Conservation (phyloP, 2,888 invertebrate genomes). For the Digitonthophagus gazella region DNA sequence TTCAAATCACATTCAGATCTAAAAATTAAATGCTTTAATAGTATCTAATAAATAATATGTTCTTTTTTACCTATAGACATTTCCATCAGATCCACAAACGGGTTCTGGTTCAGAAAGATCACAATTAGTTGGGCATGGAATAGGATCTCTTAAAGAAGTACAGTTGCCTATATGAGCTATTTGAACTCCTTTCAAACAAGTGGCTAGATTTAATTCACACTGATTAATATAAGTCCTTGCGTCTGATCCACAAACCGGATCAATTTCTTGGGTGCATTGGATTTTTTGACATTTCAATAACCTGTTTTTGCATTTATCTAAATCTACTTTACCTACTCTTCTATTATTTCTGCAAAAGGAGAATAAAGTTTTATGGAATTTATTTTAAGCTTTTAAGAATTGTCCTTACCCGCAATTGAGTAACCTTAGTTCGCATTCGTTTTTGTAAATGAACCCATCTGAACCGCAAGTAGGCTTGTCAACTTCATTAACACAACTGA, state of each 20-base stretch:
- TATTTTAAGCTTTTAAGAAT: slow-evolving; percentile 21
- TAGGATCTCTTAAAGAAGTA: slow-evolving; percentile 65
- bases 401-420: slow-evolving; percentile 77
- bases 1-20: slow-evolving; percentile 83
- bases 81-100: slow-evolving; percentile 88
- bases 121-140: slow-evolving; percentile 64
- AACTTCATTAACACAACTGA: slow-evolving; percentile 70
- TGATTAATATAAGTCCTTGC: slow-evolving; percentile 81
- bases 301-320: slow-evolving; percentile 76
- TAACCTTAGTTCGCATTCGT: slow-evolving; percentile 85
- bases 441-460: slow-evolving; percentile 84
- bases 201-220: slow-evolving; percentile 78
- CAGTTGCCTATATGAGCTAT: slow-evolving; percentile 87
- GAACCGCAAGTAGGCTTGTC: slow-evolving; percentile 81
- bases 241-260: slow-evolving; percentile 88
- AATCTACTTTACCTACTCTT: slow-evolving; percentile 67
- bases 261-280: slow-evolving; percentile 66
- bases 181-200: slow-evolving; percentile 84
- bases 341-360: slow-evolving; percentile 47
- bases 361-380: too few relatives aligned
- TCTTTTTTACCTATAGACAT: slow-evolving; percentile 71
- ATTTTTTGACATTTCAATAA: slow-evolving; percentile 74
- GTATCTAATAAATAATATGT: slow-evolving; percentile 5
- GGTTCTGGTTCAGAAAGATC: slow-evolving; percentile 62
- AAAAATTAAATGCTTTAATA: slow-evolving; percentile 22